phyloP scores from a whole-genome alignment of 2,888 invertebrate genomes.

The Tetragonisca angustula region DNA sequence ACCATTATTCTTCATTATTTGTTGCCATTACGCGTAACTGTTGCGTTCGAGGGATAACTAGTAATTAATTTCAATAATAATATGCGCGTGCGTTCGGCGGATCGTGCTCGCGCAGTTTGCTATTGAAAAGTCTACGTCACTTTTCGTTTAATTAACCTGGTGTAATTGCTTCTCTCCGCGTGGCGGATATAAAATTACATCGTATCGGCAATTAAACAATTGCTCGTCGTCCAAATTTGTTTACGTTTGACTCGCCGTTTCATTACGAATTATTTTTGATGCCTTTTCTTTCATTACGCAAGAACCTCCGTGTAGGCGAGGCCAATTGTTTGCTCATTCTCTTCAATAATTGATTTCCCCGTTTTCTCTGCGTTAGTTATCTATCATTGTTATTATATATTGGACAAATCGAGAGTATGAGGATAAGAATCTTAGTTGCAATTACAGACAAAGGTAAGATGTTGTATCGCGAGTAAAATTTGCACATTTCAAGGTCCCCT shows the following conservation, averaged over 20 bases:
- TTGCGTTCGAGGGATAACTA: slow-evolving; percentile 43
- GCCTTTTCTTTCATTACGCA: not conserved
- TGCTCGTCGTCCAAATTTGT: not conserved
- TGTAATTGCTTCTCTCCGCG: not conserved
- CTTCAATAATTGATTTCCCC: not conserved
- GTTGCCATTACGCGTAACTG: slow-evolving; percentile 42
- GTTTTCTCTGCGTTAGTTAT: not conserved
- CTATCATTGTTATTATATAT: too few relatives aligned
- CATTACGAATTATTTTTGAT: not conserved
- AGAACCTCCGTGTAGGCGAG: not conserved
- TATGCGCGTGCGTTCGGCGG: not conserved
- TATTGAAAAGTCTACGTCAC: slow-evolving; percentile 5
- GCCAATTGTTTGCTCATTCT: not conserved
- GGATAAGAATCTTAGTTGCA: too few relatives aligned
- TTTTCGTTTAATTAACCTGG: not conserved
- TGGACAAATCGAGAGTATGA: too few relatives aligned
- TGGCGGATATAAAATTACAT: not conserved
- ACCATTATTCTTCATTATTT: slow-evolving; percentile 52
- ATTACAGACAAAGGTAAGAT: too few relatives aligned
- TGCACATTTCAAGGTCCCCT: too few relatives aligned
- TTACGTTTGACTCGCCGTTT: not conserved
- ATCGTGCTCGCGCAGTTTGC: not conserved
- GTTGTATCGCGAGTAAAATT: too few relatives aligned
- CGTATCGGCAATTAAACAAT: not conserved
- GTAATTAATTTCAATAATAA: slow-evolving; percentile 44